Base-by-base conservation (phyloP, 2,113 vertebrate genomes). In the Jacana jacana region DNA sequence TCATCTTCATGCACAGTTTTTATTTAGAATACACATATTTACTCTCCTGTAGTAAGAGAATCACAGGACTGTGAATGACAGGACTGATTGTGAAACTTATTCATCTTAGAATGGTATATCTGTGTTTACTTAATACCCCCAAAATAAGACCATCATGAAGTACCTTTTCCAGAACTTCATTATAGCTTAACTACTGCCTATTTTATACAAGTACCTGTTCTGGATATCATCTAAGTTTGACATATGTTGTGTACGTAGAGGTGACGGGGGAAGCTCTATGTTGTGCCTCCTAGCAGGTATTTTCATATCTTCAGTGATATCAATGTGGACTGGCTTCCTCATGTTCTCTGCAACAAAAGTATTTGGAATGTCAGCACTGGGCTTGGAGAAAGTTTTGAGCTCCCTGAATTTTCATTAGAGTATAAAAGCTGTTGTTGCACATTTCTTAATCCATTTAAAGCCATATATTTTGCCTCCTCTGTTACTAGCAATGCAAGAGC, bases 191-290 rank as follows among this genome's bases (percentile, higher is more conserved):
- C 44, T 76, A 78, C 17, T 30, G 49, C 13, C 30, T 52, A 1
- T 64, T 77, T 86, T 58, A 81, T 55, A 84, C 35, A 96, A 93
- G 49, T 98, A 99, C 99, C 97, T 98, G 91, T 83, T 95, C 83
- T 98, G 97, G 51, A 97, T 94, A 64, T 98, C 98, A 52, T 97
- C 97, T 57, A 99, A 97, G 69, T 86, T 97, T 90, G 98, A 94
- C 24, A 85, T 93, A n/a, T 98, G 97, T 40, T 98, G 98, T 44
- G 52, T 46, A 69, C 88, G 91, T 37, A 97, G 94, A n/a, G 99
- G 99, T 65, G 99, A 99, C 73, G 91, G 90, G 5, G 99, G 99
- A 84, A 99, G 97, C 24, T 99, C 98, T 81, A 98, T 78, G 23
- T 97, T 95, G 51, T 96, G 80, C 24, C 96, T 98, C 81, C 92